phyloP scores from a whole-genome alignment of 1,140 invertebrate species.

The Lepidostoma basale region DNA sequence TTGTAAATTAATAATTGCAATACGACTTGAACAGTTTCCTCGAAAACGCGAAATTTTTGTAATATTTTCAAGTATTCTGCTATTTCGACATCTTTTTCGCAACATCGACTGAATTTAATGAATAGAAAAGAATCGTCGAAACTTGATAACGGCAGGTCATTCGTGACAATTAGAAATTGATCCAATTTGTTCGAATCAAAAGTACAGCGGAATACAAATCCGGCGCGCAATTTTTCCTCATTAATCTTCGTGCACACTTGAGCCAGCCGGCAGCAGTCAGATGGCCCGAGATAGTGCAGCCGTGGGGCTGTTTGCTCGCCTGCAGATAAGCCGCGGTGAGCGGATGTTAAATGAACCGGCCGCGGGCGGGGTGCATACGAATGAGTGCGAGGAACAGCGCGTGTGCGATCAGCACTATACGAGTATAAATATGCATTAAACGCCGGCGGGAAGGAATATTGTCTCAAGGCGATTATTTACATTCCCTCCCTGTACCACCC shows the following conservation, averaged over 20 bases:
- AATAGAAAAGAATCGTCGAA: too few relatives aligned
- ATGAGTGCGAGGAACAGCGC: conserved; percentile 15
- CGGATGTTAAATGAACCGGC: conserved; percentile 39
- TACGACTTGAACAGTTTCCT: too few relatives aligned
- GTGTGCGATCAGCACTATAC: neutral
- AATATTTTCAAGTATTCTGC: too few relatives aligned
- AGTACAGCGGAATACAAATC: neutral
- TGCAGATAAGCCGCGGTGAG: conserved; percentile 36
- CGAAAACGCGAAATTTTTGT: too few relatives aligned
- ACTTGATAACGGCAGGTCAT: too few relatives aligned
- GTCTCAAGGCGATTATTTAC: neutral
- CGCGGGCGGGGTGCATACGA: conserved; percentile 30
- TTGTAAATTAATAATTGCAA: too few relatives aligned
- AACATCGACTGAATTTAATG: too few relatives aligned
- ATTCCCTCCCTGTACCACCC: too few relatives aligned
- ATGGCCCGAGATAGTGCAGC: conserved; percentile 14
- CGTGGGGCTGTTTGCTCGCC: conserved; percentile 20
- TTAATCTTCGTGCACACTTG: conserved; percentile 1
- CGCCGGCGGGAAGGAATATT: neutral
- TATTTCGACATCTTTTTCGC: too few relatives aligned
- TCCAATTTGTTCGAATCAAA: neutral
- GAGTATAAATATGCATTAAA: conserved; percentile 27
- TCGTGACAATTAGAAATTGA: too few relatives aligned
- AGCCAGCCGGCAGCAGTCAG: neutral
- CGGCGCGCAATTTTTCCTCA: neutral